Conservation (phyloP, 2,888 invertebrate species). For the Lobophora halterata region DNA sequence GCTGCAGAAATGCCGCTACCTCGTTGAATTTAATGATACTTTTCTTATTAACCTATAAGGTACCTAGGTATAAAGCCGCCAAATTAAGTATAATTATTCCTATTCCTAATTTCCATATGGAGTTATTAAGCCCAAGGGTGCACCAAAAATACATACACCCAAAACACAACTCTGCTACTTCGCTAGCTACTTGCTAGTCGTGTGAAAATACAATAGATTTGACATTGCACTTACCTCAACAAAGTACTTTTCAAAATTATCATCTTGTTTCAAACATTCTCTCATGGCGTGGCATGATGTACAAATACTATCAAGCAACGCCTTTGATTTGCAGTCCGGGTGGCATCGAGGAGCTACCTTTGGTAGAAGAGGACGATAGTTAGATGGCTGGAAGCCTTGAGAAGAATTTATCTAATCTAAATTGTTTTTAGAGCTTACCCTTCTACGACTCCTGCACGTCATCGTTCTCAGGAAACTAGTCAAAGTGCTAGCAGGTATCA, state of each 20-base stretch:
- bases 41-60: too few species aligned
- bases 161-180: too few species aligned
- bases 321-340: conserved; percentile 64
- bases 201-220: not conserved
- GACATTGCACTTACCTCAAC: conserved; percentile 48
- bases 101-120: too few species aligned
- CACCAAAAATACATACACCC: too few species aligned
- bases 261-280: conserved; percentile 54
- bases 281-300: conserved; percentile 60
- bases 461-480: conserved; percentile 48
- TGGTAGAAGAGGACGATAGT: too few species aligned
- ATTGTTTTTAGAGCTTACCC: conserved; percentile 51
- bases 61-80: too few species aligned
- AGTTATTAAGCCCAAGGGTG: too few species aligned
- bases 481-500: conserved; percentile 51
- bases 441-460: conserved; percentile 51
- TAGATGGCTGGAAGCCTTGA: too few species aligned
- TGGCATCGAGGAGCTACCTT: conserved; percentile 62
- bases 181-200: not conserved
- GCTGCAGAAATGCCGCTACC: too few species aligned
- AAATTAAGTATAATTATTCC: too few species aligned
- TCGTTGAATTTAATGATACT: too few species aligned
- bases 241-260: conserved; percentile 58
- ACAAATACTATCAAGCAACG: conserved; percentile 60
- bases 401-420: too few species aligned